phyloP scores from a whole-genome alignment of 2,113 vertebrate genomes.

The Psephotus haematonotus region DNA sequence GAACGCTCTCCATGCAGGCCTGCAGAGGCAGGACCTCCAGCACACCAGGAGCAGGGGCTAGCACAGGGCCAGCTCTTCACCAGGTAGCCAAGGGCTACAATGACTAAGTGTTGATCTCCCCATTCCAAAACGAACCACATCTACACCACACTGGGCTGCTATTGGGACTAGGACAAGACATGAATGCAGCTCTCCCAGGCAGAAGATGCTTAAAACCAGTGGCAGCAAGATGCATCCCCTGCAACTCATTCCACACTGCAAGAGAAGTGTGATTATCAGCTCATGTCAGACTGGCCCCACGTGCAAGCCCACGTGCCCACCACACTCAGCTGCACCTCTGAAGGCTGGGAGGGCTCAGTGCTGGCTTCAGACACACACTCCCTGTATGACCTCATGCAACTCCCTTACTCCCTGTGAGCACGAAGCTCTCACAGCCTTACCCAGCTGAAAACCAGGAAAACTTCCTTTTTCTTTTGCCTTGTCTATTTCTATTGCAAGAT shows the following conservation, averaged over 20 bases:
- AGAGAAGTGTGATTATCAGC: background rate
- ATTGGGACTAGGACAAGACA: background rate
- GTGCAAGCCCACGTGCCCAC: background rate
- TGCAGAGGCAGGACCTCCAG: background rate
- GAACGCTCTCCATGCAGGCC: background rate
- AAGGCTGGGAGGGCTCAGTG: background rate
- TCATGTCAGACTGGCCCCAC: background rate
- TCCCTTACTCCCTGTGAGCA: background rate
- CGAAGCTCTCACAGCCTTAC: background rate
- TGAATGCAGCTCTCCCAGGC: background rate
- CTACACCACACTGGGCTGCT: rapidly evolving
- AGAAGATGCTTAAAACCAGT: background rate
- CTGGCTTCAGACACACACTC: background rate
- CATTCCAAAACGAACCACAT: background rate
- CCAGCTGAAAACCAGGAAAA: background rate
- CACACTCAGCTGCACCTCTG: background rate
- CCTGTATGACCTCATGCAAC: background rate
- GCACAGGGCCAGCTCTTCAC: background rate
- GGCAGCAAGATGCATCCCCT: background rate
- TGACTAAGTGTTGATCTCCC: background rate
- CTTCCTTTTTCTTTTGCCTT: background rate
- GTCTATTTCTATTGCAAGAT: background rate
- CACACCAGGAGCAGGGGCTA: background rate
- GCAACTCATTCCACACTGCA: background rate
- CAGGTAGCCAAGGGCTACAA: background rate